Percentiles rank a stretch among this genome's conserved stretches.
Conservation (phyloP, 1,140 invertebrate genomes). For the Heliconius melpomene region DNA sequence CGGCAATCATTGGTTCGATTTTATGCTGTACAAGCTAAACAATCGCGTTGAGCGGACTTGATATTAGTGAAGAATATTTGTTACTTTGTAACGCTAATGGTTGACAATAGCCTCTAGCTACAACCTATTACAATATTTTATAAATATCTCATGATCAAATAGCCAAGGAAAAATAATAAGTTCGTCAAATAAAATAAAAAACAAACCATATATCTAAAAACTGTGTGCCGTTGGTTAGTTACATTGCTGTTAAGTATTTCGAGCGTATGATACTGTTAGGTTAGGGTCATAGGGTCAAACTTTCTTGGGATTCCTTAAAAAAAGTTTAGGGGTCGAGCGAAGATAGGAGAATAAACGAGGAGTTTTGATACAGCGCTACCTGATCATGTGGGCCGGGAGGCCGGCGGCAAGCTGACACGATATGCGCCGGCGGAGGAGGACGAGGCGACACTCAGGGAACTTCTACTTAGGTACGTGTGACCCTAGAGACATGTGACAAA, state of each 20-base stretch:
- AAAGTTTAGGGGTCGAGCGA: slow-evolving; percentile 24
- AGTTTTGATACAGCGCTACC: slow-evolving; percentile 79
- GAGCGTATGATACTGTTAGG: neutral
- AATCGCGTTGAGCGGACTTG: neutral
- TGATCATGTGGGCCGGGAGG: slow-evolving; percentile 81
- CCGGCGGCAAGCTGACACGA: slow-evolving; percentile 81
- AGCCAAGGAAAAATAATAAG: neutral
- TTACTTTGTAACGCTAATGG: neutral
- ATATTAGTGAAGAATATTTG: neutral
- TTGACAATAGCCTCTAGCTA: neutral
- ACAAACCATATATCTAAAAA: neutral
- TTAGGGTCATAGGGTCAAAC: neutral
- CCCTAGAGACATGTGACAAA: slow-evolving; percentile 61
- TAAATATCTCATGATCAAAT: neutral
- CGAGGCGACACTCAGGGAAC: slow-evolving; percentile 92
- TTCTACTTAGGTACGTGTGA: slow-evolving; percentile 90
- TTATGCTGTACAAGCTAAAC: slow-evolving; percentile 42
- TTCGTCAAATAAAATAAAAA: neutral
- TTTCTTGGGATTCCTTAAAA: slow-evolving; percentile 3
- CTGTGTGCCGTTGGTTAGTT: neutral
- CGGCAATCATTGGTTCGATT: slow-evolving; percentile 55
- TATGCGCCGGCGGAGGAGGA: slow-evolving; percentile 87
- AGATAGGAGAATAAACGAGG: slow-evolving; percentile 59
- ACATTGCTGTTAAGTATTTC: neutral
- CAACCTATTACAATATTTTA: neutral